A percentile compares a stretch with the other conserved stretches of the same genome.
Evolutionary conservation across 64 coral and sea anemone species (phyloP).

Genomic region (Anthopleura sola): DNA sequence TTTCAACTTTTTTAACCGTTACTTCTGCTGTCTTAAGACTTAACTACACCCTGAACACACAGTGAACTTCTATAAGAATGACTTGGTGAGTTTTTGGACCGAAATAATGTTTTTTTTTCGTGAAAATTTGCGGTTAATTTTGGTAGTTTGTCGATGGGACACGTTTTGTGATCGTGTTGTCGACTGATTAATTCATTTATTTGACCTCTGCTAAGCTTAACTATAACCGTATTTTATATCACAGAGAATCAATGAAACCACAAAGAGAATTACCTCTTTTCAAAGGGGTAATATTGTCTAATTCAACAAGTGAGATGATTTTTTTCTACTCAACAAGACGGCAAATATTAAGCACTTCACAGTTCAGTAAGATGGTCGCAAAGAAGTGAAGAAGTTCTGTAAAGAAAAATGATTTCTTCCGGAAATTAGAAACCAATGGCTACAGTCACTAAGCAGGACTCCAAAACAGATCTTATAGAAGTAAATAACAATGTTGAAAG

Average conservation of each 20-base stretch:
- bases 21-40: neutral
- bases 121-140: neutral
- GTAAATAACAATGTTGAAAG: neutral
- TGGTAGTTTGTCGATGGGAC: neutral
- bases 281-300: neutral
- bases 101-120: neutral
- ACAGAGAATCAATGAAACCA: neutral
- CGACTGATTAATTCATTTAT: constrained; percentile 3
- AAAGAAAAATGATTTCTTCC: neutral
- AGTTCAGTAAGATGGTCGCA: neutral
- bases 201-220: neutral
- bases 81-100: neutral
- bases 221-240: neutral
- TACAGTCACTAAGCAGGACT: neutral
- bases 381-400: constrained; percentile 6
- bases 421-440: neutral
- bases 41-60: neutral
- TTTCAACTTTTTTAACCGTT: neutral
- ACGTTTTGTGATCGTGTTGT: neutral
- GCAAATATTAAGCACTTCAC: neutral
- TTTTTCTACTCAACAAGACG: neutral
- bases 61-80: neutral
- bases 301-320: neutral
- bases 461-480: neutral
- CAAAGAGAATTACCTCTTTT: constrained; percentile 3